Conservation (phyloP, 2,797 vertebrate genomes). For the Fundulus diaphanus region DNA sequence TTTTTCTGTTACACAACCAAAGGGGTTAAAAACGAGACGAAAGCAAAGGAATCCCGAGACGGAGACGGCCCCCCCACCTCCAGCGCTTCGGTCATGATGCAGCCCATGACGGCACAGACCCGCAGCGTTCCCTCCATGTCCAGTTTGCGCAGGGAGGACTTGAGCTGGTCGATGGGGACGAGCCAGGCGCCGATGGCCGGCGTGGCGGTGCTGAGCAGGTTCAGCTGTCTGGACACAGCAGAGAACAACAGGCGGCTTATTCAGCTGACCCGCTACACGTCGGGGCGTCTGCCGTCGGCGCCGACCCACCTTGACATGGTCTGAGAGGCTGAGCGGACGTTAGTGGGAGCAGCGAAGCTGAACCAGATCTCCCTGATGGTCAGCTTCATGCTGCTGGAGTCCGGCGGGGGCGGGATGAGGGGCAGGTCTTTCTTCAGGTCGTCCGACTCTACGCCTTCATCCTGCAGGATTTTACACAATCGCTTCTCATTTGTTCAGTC, state of each 20-base stretch:
- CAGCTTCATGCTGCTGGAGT: slow-evolving; percentile 99
- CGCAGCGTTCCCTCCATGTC: slow-evolving; percentile 93
- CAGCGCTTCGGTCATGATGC: slow-evolving; percentile 98
- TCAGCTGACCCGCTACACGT: background rate
- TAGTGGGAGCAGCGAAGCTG: slow-evolving; percentile 98
- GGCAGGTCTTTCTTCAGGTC: slow-evolving; percentile 97
- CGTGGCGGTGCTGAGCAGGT: slow-evolving; percentile 96
- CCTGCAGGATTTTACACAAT: no score
- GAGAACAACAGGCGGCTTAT: background rate
- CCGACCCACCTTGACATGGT: slow-evolving; percentile 88
- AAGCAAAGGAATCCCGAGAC: no score
- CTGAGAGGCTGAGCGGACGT: slow-evolving; percentile 89
- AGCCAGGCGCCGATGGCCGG: slow-evolving; percentile 97
- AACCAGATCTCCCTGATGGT: slow-evolving; percentile 99
- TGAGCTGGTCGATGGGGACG: slow-evolving; percentile 97
- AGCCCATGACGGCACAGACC: slow-evolving; percentile 97
- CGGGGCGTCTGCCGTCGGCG: background rate
- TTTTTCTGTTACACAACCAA: slow-evolving; percentile 85
- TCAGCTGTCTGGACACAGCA: slow-evolving; percentile 86
- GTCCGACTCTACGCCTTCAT: slow-evolving; percentile 98
- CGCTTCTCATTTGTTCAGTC: no score
- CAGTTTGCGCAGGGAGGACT: slow-evolving; percentile 92
- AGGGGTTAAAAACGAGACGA: no score
- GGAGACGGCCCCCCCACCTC: slow-evolving; percentile 81
- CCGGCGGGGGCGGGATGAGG: slow-evolving; percentile 95